Evolutionary conservation across 1,140 invertebrate genomes (phyloP), one percentile per base, ranked within the genome.

Genomic region (Orius laevigatus): DNA sequence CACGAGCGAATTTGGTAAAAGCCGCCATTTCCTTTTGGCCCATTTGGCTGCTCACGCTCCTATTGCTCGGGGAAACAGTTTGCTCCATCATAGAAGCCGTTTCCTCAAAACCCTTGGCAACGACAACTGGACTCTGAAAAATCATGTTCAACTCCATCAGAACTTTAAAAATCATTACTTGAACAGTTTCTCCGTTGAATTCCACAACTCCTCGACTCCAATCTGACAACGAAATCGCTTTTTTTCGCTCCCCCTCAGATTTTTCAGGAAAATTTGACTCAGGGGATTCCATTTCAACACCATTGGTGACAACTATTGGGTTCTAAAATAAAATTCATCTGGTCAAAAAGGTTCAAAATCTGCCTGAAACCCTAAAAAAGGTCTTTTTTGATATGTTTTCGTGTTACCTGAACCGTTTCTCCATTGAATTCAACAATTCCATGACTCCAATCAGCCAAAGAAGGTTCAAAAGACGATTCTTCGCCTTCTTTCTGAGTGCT

Each of bases 141-240:
- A 48, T n/a, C 19, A 2, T 44, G 43, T 40, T 35, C n/a, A n/a
- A n/a, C 16, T 34, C 46, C 33, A 55, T 31, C 48, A 11, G 31
- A 42, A 42, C 32, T 34, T 34, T n/a, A 34, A 34, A 34, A 8
- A 34, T 8, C 33, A 34, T 34, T 46, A 58, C 51, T 39, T 57
- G 15, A 16, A 58, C 25, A 14, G 38, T 31, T 46, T 49, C 43
- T 44, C 53, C 55, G 52, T 59, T 53, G 10, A 63, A 50, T 41
- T 46, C 58, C 10, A 68, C 46, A 10, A 64, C 62, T 38, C 67
- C 67, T 56, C 61, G 65, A 49, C 67, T 69, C 68, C 67, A 69
- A 33, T 56, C 49, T 14, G 57, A 56, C 19, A 62, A 42, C 16
- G 57, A 56, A 18, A 56, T 20, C 25, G 25, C 25, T 25, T 25